These are phyloP conservation scores for Leptosomus discolor DNA, from an alignment of 2,113 vertebrate species.

Conservation along the genomic window DNA sequence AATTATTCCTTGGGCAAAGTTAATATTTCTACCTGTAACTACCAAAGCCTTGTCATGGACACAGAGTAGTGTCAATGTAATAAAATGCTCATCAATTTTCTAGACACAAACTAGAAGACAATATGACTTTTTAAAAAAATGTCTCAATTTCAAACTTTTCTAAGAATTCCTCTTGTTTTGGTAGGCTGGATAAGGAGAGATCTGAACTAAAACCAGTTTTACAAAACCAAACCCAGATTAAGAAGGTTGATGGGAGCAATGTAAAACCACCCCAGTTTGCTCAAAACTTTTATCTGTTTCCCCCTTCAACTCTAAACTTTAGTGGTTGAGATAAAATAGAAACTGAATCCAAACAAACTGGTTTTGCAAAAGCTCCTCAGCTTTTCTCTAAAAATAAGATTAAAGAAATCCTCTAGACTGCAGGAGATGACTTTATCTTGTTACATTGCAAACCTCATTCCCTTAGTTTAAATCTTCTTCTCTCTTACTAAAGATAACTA, in stretches of 20 bases:
- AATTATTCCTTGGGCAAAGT: not conserved
- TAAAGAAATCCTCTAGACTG: constrained; percentile 65
- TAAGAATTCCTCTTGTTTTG: not conserved
- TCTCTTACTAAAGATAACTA: constrained; percentile 69
- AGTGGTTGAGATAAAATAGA: constrained; percentile 37
- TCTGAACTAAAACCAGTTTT: constrained; percentile 15
- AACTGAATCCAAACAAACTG: constrained; percentile 52
- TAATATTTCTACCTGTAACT: not conserved
- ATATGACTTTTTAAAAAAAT: not conserved
- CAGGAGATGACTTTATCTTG: constrained; percentile 64
- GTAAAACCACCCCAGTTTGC: constrained; percentile 45
- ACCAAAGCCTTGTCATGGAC: not conserved
- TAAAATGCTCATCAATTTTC: too few relatives aligned
- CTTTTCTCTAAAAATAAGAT: constrained; percentile 63
- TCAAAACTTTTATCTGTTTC: constrained; percentile 67
- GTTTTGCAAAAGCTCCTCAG: constrained; percentile 64
- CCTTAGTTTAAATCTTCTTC: constrained; percentile 67
- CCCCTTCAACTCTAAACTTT: constrained; percentile 45
- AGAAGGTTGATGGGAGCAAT: constrained; percentile 32
- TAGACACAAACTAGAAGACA: not conserved
- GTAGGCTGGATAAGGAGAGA: not conserved
- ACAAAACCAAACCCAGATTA: constrained; percentile 48
- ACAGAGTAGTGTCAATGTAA: too few relatives aligned
- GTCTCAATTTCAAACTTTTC: not conserved
- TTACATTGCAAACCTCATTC: constrained; percentile 64